These are phyloP conservation scores for Ectemnius lituratus DNA, from an alignment of 2,888 invertebrate genomes.

Conservation along the genomic window DNA sequence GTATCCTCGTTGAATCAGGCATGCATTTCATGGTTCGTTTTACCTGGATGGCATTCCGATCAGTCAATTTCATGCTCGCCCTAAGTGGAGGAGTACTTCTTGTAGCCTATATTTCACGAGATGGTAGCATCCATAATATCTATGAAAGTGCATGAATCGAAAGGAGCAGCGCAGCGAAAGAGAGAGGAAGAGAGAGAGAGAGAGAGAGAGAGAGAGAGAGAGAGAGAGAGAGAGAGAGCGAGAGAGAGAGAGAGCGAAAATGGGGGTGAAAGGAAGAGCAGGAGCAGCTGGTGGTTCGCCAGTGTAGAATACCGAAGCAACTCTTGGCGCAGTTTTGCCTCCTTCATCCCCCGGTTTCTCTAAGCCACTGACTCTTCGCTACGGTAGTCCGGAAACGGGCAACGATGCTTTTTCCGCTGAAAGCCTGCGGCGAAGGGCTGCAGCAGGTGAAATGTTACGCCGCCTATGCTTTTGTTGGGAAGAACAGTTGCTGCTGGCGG, in stretches of 20 bases:
- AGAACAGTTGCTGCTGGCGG: constrained; percentile 20
- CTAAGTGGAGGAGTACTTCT: too few species aligned
- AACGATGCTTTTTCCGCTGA: constrained; percentile 46
- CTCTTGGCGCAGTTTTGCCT: constrained; percentile 20
- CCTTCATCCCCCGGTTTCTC: constrained; percentile 24
- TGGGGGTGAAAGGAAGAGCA: constrained; percentile 17
- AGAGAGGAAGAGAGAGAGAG: background rate
- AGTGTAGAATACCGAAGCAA: constrained; percentile 16
- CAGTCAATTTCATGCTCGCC: too few species aligned
- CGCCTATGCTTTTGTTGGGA: constrained; percentile 30
- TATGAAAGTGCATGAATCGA: background rate
- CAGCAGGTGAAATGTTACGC: constrained; percentile 42
- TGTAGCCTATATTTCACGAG: too few species aligned
- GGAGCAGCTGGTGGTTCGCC: constrained; percentile 13
- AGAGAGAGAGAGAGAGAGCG: background rate
- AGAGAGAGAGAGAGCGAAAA: background rate
- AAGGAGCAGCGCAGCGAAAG: background rate
- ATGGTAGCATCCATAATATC: background rate
- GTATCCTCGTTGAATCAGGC: too few species aligned
- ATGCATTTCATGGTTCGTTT: too few species aligned
- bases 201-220: background rate
- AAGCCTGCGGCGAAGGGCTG: constrained; percentile 33
- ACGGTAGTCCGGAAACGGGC: constrained; percentile 12
- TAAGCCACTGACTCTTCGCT: constrained; percentile 8
- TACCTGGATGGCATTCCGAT: too few species aligned